Evolutionary conservation across 2,888 invertebrate genomes (phyloP).

Genomic region (Aromia moschata): DNA sequence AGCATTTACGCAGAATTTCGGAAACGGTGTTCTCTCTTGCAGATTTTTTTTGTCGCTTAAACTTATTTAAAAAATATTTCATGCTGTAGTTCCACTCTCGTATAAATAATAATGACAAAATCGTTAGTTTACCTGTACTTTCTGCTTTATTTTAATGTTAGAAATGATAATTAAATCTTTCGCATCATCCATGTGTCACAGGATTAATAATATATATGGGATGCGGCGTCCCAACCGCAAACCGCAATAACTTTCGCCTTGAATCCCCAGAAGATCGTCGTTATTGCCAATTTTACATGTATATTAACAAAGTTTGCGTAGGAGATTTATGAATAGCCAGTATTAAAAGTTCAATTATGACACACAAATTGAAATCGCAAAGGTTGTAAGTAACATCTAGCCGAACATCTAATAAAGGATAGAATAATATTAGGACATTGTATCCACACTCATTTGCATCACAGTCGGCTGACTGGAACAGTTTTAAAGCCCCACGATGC

Average conservation of each 20-base stretch:
- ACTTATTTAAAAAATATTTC: too few species aligned
- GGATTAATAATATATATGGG: slow-evolving; percentile 11
- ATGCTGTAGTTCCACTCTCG: too few species aligned
- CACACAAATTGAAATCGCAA: neutral
- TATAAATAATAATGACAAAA: too few species aligned
- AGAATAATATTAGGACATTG: too few species aligned
- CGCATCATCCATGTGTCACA: slow-evolving; percentile 8
- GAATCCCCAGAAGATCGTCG: slow-evolving; percentile 2
- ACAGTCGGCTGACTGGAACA: too few species aligned
- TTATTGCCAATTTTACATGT: slow-evolving; percentile 25
- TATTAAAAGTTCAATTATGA: slow-evolving; percentile 11
- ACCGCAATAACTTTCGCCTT: slow-evolving; percentile 17
- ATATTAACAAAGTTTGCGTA: slow-evolving; percentile 24
- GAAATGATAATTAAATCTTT: slow-evolving; percentile 12
- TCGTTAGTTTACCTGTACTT: too few species aligned
- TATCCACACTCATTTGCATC: neutral
- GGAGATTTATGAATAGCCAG: slow-evolving; percentile 5
- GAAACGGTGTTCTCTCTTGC: too few species aligned
- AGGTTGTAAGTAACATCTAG: neutral
- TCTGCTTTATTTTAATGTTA: too few species aligned
- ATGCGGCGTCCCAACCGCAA: slow-evolving; percentile 4
- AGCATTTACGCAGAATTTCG: too few species aligned
- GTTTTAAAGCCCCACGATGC: too few species aligned
- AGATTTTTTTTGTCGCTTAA: too few species aligned
- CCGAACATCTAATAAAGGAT: neutral